Evolutionary conservation across 2,888 invertebrate species (phyloP).

Genomic region (Acanthosepion pharaonis): DNA sequence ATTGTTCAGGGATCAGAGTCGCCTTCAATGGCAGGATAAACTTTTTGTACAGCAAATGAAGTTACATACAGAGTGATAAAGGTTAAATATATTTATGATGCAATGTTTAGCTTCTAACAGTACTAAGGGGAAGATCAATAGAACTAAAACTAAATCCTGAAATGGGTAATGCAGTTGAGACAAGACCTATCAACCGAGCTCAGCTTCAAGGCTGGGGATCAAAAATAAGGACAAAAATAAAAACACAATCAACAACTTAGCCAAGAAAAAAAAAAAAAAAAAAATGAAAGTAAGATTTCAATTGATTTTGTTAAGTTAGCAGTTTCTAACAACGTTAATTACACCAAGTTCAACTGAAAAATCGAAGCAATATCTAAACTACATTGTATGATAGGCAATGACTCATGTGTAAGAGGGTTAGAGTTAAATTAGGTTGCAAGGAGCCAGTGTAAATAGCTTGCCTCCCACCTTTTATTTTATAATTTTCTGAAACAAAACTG

Average conservation of each 20-base stretch:
- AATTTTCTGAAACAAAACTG: too few species aligned
- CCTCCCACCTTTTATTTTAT: too few species aligned
- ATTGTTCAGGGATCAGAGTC: too few species aligned
- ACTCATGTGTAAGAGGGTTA: not conserved
- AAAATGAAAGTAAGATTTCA: not conserved
- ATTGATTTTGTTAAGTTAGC: not conserved
- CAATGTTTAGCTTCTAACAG: too few species aligned
- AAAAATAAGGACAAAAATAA: not conserved
- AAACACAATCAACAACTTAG: constrained; percentile 33
- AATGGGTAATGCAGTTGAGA: not conserved
- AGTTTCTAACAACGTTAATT: not conserved
- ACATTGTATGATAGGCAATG: not conserved
- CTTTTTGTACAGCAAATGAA: too few species aligned
- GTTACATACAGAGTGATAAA: too few species aligned
- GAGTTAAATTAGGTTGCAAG: not conserved
- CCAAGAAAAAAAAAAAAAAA: not conserved
- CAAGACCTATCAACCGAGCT: not conserved
- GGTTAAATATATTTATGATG: too few species aligned
- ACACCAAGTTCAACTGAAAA: constrained; percentile 33
- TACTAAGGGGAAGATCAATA: too few species aligned
- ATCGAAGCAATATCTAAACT: not conserved
- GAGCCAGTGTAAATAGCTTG: not conserved
- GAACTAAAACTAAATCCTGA: too few species aligned
- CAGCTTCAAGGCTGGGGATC: not conserved
- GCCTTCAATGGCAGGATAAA: too few species aligned